A percentile compares a stretch with the other conserved stretches of the same genome.
phyloP scores from a whole-genome alignment of 2,888 invertebrate species.

The Julus scanicus region DNA sequence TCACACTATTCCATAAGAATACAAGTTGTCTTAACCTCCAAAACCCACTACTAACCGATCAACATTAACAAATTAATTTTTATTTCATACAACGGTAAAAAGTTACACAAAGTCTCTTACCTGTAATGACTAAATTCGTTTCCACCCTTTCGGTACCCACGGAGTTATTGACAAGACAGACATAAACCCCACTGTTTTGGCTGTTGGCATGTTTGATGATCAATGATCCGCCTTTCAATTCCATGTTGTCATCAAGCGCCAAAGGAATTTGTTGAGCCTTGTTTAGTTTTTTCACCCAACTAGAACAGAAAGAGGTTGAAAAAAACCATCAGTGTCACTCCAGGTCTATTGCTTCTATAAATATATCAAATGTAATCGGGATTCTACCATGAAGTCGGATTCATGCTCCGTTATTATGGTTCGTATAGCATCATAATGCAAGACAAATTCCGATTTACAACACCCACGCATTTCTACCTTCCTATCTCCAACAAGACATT shows the following conservation, averaged over 20 bases:
- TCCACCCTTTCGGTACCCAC: constrained; percentile 92
- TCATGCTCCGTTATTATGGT: not conserved
- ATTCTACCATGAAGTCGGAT: not conserved
- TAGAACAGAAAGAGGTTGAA: constrained; percentile 49
- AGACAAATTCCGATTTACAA: constrained; percentile 27
- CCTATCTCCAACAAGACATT: not conserved
- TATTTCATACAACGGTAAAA: not conserved
- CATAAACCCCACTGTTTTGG: constrained; percentile 92
- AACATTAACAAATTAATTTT: not conserved
- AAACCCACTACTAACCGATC: too few relatives aligned
- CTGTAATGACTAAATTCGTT: constrained; percentile 91
- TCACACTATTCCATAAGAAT: too few relatives aligned
- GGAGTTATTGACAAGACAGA: constrained; percentile 94
- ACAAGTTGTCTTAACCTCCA: too few relatives aligned
- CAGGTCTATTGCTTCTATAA: not conserved
- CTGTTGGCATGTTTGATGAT: constrained; percentile 93
- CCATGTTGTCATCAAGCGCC: constrained; percentile 81
- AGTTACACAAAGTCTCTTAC: constrained; percentile 62
- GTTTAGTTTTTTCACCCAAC: constrained; percentile 71
- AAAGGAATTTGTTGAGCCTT: constrained; percentile 76
- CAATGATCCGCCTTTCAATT: constrained; percentile 92
- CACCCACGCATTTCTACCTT: not conserved
- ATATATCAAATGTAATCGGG: constrained; percentile 7
- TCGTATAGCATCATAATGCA: not conserved
- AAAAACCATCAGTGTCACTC: constrained; percentile 2